These are phyloP conservation scores for Hystrix brachyura DNA, from an alignment of 2,113 vertebrate genomes.

Conservation along the genomic window DNA sequence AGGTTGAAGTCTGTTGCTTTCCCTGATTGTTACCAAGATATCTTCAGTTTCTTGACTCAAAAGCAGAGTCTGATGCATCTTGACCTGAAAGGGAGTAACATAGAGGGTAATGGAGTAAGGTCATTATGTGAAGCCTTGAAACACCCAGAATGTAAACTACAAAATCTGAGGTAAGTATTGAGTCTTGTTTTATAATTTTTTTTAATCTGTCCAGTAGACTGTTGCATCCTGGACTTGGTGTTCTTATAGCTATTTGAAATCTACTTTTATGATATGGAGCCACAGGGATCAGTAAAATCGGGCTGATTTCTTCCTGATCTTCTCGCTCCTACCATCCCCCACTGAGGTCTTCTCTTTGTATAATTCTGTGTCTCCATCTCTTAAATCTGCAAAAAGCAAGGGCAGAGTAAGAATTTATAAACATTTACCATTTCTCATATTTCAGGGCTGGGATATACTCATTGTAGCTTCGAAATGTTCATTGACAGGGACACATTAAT, in stretches of 20 bases:
- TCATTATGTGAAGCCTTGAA: constrained; percentile 67
- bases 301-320: neutral
- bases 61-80: constrained; percentile 72
- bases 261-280: neutral
- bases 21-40: neutral
- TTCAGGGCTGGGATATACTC: neutral
- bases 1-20: constrained; percentile 71
- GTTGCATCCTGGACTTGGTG: neutral
- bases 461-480: neutral
- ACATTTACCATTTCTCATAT: neutral
- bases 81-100: constrained; percentile 63
- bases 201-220: neutral
- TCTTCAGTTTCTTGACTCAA: constrained; percentile 52
- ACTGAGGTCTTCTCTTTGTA: neutral
- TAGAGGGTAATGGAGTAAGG: constrained; percentile 28
- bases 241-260: neutral
- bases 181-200: constrained; percentile 25
- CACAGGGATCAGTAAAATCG: neutral
- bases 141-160: constrained; percentile 63
- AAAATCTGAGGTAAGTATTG: constrained; percentile 71
- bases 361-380: neutral
- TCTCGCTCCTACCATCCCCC: neutral
- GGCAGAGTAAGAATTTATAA: neutral
- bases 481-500: neutral
- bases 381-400: neutral